Percentiles rank a stretch among this genome's conserved stretches.
phyloP scores from a whole-genome alignment of 2,797 vertebrate genomes.

The Acrossocheilus fasciatus region DNA sequence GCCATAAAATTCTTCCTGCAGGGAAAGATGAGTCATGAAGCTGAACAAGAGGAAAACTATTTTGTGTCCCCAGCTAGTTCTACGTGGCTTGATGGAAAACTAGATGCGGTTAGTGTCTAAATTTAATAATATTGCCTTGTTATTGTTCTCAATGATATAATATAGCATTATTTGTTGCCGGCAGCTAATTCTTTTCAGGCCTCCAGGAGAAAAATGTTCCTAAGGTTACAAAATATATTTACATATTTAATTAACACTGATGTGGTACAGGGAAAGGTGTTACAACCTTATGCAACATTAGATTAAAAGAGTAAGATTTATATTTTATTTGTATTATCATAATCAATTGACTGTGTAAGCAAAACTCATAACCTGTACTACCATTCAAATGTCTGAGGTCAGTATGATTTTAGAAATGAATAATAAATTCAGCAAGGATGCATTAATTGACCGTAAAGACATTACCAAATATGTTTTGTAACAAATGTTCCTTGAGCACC shows the following conservation, averaged over 20 bases:
- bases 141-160: background rate
- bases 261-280: background rate
- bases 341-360: background rate
- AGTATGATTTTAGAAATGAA: background rate
- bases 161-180: background rate
- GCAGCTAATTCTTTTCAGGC: conserved; percentile 13
- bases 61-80: conserved; percentile 58
- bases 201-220: background rate
- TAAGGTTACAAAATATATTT: background rate
- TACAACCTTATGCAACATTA: background rate
- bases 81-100: conserved; percentile 83
- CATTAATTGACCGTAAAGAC: background rate
- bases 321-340: background rate
- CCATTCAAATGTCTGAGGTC: background rate
- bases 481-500: background rate
- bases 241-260: background rate
- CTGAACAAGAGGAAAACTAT: conserved; percentile 71
- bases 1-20: conserved; percentile 54
- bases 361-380: background rate
- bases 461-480: background rate
- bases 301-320: background rate
- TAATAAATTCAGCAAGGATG: background rate
- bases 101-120: conserved; percentile 73
- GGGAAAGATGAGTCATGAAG: conserved; percentile 66
- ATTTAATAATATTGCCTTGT: background rate